phyloP scores from a whole-genome alignment of 64 coral and sea anemone genomes.

The Trachythela sp. region DNA sequence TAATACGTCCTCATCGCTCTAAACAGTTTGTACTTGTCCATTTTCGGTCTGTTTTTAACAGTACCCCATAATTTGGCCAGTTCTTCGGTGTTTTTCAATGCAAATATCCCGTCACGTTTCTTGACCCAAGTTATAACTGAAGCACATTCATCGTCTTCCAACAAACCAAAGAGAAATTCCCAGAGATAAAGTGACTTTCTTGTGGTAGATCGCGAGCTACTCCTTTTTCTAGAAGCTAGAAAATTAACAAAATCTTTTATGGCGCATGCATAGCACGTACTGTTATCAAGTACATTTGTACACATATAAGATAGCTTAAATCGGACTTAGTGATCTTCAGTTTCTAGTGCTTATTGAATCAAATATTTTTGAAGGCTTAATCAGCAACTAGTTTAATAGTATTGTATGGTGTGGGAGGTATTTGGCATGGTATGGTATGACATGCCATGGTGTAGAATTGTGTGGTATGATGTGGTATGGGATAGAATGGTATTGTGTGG shows the following conservation, averaged over 20 bases:
- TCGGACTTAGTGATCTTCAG: too few relatives aligned
- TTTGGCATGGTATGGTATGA: too few relatives aligned
- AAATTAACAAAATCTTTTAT: background rate
- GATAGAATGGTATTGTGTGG: too few relatives aligned
- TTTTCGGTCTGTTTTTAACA: slow-evolving; percentile 8
- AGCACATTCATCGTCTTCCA: slow-evolving; percentile 9
- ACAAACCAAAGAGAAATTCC: background rate
- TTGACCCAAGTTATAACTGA: background rate
- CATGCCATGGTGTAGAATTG: too few relatives aligned
- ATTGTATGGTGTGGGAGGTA: too few relatives aligned
- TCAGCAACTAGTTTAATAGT: too few relatives aligned
- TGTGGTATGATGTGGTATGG: too few relatives aligned
- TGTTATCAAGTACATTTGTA: too few relatives aligned
- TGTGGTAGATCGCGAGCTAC: background rate
- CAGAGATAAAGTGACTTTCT: background rate
- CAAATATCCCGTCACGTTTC: background rate
- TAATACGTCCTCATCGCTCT: slow-evolving; percentile 10
- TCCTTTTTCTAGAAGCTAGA: background rate
- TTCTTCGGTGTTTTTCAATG: background rate
- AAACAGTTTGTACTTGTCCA: slow-evolving; percentile 22
- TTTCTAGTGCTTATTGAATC: too few relatives aligned
- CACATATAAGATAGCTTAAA: too few relatives aligned
- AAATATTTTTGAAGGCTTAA: too few relatives aligned
- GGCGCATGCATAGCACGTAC: too few relatives aligned
- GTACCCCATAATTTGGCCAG: slow-evolving; percentile 17